A percentile compares a stretch with the other conserved stretches of the same genome.
These are phyloP conservation scores for Trissolcus basalis DNA, from an alignment of 1,140 invertebrate genomes.

Conservation along the genomic window DNA sequence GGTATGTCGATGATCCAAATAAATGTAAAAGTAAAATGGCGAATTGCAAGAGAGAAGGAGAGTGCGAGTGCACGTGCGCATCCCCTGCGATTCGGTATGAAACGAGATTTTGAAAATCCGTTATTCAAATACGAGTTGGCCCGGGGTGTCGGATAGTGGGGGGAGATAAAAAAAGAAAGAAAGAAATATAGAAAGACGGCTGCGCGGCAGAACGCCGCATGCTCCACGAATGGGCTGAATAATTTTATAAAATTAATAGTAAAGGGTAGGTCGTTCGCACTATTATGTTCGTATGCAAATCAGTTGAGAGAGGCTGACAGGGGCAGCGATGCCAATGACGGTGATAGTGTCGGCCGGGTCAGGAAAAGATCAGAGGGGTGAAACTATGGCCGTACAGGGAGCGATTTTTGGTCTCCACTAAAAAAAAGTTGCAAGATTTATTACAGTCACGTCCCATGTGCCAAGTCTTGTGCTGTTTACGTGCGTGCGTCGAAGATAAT, in stretches of 20 bases:
- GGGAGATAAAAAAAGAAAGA: slow-evolving; percentile 34
- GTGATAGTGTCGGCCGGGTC: slow-evolving; percentile 54
- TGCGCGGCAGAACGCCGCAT: slow-evolving; percentile 52
- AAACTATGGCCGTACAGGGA: slow-evolving; percentile 36
- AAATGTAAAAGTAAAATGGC: slow-evolving; percentile 37
- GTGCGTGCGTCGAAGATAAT: slow-evolving; percentile 30
- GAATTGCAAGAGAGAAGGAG: slow-evolving; percentile 4
- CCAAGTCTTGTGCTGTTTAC: slow-evolving; percentile 33
- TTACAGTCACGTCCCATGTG: slow-evolving; percentile 63
- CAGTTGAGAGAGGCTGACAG: slow-evolving; percentile 50
- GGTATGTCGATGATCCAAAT: slow-evolving; percentile 22
- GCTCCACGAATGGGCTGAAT: slow-evolving; percentile 66
- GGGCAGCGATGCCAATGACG: slow-evolving; percentile 45
- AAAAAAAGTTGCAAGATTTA: slow-evolving; percentile 76
- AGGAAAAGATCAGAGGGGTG: slow-evolving; percentile 40
- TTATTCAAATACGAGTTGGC: slow-evolving; percentile 74
- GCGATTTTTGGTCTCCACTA: slow-evolving; percentile 67
- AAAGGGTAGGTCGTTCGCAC: slow-evolving; percentile 72
- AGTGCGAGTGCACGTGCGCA: slow-evolving; percentile 50
- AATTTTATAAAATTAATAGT: slow-evolving; percentile 77
- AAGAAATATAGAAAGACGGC: slow-evolving; percentile 51
- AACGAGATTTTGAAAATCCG: slow-evolving; percentile 77
- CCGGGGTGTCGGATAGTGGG: slow-evolving; percentile 31
- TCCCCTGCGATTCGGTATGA: slow-evolving; percentile 61
- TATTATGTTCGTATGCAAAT: slow-evolving; percentile 77